phyloP scores from a whole-genome alignment of 2,113 vertebrate genomes.

The Chunga burmeisteri region DNA sequence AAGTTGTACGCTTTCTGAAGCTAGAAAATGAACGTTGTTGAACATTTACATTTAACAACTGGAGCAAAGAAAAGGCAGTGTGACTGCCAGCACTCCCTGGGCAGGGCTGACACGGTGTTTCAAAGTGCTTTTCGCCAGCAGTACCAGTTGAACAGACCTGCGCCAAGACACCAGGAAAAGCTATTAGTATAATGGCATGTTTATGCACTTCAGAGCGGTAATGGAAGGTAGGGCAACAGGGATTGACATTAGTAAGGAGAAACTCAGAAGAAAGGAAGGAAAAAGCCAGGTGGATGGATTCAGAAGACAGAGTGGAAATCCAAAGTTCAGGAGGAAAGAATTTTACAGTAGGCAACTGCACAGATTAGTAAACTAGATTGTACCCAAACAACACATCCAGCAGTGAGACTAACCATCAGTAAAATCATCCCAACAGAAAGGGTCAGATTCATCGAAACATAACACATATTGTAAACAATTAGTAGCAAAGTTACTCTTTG shows the following conservation, averaged over 20 bases:
- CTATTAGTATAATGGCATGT: background rate
- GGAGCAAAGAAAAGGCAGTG: background rate
- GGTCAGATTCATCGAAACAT: background rate
- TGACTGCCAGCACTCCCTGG: background rate
- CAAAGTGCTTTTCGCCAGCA: conserved; percentile 27
- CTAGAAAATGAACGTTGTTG: background rate
- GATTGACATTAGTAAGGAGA: background rate
- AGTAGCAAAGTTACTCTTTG: background rate
- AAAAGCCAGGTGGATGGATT: background rate
- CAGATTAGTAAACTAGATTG: background rate
- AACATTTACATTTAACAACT: background rate
- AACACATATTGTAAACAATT: background rate
- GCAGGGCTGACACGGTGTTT: background rate
- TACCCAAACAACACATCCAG: background rate
- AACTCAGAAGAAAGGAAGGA: background rate
- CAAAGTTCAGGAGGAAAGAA: background rate
- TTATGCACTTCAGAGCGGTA: background rate
- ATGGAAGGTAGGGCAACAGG: background rate
- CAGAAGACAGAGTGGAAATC: background rate
- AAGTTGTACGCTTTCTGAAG: background rate
- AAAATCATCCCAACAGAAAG: background rate
- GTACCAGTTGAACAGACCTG: background rate
- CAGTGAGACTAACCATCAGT: background rate
- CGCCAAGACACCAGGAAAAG: background rate
- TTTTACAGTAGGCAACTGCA: background rate